These are phyloP conservation scores for Ifrita kowaldi DNA, from an alignment of 2,113 vertebrate genomes.

Conservation along the genomic window DNA sequence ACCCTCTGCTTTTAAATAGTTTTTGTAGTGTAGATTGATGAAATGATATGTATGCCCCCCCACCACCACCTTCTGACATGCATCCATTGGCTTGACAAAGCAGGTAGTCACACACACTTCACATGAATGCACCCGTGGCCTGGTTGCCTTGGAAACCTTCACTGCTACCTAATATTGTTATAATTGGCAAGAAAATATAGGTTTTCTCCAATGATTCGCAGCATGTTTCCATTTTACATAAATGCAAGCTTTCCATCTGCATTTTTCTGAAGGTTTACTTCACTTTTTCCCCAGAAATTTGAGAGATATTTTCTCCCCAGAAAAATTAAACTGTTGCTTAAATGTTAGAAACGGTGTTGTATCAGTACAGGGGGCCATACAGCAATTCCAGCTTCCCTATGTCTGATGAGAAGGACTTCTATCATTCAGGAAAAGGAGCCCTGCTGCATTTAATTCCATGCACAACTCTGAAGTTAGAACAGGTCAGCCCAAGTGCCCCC, in stretches of 20 bases:
- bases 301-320: background rate
- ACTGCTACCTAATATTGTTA: slow-evolving; percentile 60
- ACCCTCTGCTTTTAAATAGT: background rate
- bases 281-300: background rate
- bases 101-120: slow-evolving; percentile 32
- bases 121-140: slow-evolving; percentile 38
- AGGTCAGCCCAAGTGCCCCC: background rate
- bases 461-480: background rate
- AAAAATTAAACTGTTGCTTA: slow-evolving; percentile 16
- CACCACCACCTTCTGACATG: slow-evolving; percentile 4
- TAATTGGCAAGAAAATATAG: slow-evolving; percentile 65
- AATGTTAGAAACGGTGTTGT: background rate
- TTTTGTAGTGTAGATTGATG: background rate
- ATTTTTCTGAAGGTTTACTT: background rate
- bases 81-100: slow-evolving; percentile 44
- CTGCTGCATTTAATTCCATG: background rate
- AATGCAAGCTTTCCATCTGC: slow-evolving; percentile 14
- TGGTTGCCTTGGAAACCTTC: slow-evolving; percentile 64
- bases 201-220: slow-evolving; percentile 10
- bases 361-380: background rate
- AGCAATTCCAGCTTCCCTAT: background rate
- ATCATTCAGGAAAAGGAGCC: background rate
- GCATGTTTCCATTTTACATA: slow-evolving; percentile 35
- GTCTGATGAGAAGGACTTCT: background rate
- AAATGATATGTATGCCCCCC: background rate